Base-by-base conservation (phyloP, 2,888 invertebrate genomes). In the Ypsolopha sequella region DNA sequence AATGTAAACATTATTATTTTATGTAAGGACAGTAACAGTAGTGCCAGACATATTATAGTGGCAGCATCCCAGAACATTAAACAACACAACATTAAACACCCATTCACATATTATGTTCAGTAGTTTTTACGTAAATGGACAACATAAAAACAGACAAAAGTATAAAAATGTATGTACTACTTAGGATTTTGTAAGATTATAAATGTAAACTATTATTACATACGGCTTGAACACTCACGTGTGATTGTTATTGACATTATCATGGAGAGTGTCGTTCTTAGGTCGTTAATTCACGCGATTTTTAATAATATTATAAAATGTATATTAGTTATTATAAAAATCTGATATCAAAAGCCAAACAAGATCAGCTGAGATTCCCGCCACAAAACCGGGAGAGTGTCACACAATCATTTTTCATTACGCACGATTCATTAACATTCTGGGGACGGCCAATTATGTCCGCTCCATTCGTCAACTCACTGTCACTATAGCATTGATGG, bases 371-470 rank as follows among this genome's bases (percentile, higher is more conserved):
- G n/a, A 24, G n/a, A 33, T 46, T 34, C 24, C 14, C 34, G n/a
- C 13, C 11, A 13, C 14, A 35, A 33, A 35, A 33, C 13, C 14
- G 13, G 41, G 38, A 47, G 54, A 58, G 52, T 57, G 58, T 52
- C 53, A 50, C 58, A 61, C 76, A 73, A 81, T 82, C 72, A 82
- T 79, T 84, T 84, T 81, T 80, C 82, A 84, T 84, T 81, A 81
- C 71, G 62, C 70, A 72, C 80, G 82, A 80, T 82, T 82, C 84
- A 84, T 85, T 82, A 82, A 76, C 78, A 76, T 41, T 75, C 65
- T 71, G 76, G 74, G 76, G 78, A 69, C 64, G 66, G 73, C 71
- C 80, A 82, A 85, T 85, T 84, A 80, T 77, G 72, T 73, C 65
- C 71, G 76, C 73, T 65, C 70, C 71, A 81, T 84, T 74, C 70